phyloP scores from a whole-genome alignment of 2,888 invertebrate species.

The Trachelus tabidus region DNA sequence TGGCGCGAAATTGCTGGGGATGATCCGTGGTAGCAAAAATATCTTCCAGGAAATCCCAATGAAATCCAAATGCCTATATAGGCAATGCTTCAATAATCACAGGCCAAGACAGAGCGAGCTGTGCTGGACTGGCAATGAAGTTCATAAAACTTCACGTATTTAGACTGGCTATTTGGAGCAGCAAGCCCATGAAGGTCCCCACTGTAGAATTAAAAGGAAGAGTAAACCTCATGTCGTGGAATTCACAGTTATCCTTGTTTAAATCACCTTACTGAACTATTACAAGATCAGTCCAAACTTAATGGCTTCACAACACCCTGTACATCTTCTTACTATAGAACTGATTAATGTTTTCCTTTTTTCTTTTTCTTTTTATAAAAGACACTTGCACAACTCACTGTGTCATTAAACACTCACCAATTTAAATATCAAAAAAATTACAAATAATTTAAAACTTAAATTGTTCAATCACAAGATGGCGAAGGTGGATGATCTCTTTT shows the following conservation, averaged over 20 bases:
- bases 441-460: background rate
- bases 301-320: background rate
- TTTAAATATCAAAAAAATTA: background rate
- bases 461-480: background rate
- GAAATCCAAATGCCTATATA: background rate
- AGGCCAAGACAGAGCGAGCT: background rate
- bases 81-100: background rate
- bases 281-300: background rate
- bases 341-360: background rate
- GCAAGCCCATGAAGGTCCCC: background rate
- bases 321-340: background rate
- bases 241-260: background rate
- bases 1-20: constrained; percentile 68
- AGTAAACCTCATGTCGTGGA: background rate
- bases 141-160: background rate
- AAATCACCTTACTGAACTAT: background rate
- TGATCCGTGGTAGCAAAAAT: constrained; percentile 69
- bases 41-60: constrained; percentile 1
- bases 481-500: background rate
- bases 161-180: background rate
- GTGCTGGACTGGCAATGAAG: background rate
- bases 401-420: background rate
- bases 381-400: background rate
- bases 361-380: background rate
- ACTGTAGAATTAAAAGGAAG: background rate